Evolutionary conservation across 2,888 invertebrate genomes (phyloP), one percentile per base, ranked within the genome.

Genomic region (Helleia helle): DNA sequence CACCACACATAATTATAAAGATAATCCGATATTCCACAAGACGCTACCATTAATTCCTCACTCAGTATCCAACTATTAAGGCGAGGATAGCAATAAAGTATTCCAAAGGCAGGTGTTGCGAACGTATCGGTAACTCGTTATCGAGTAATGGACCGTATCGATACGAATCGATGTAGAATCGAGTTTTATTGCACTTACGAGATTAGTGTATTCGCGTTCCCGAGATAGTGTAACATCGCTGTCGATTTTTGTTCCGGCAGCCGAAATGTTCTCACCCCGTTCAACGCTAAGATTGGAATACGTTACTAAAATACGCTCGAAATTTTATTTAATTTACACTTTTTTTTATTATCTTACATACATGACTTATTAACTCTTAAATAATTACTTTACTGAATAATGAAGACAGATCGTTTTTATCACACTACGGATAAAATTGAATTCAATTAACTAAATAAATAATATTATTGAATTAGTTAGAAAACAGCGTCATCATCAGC

Each of bases 131-230:
- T 50, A 51, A 50, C 52, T 54, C 51, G 54, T 55, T 59, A 59
- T 58, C 59, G 52, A 48, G 54, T 52, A 56, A 56, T 50, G 50
- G 50, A 52, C 34, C 34, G 52, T 51, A 48, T 55, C 50, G 55
- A 54, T 53, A 49, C 47, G 46, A 52, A 54, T 55, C 56, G 51
- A 54, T 55, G 50, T 56, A 39, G 46, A 54, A 54, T 56, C 58
- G 51, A 52, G 49, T 54, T 54, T 53, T 52, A 58, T 55, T 52
- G 52, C 49, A 45, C 50, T 50, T 50, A 42, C 46, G 40, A 50
- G 52, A 56, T 56, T 56, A 52, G 46, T 45, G 40, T 43, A 50
- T 46, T 51, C 50, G 46, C 42, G 45, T 48, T 44, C 31, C 27
- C 42, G 37, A 43, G 44, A 47, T 47, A 48, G 41, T 22, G 28